phyloP scores from a whole-genome alignment of 2,888 invertebrate genomes.

The Rhagium mordax region DNA sequence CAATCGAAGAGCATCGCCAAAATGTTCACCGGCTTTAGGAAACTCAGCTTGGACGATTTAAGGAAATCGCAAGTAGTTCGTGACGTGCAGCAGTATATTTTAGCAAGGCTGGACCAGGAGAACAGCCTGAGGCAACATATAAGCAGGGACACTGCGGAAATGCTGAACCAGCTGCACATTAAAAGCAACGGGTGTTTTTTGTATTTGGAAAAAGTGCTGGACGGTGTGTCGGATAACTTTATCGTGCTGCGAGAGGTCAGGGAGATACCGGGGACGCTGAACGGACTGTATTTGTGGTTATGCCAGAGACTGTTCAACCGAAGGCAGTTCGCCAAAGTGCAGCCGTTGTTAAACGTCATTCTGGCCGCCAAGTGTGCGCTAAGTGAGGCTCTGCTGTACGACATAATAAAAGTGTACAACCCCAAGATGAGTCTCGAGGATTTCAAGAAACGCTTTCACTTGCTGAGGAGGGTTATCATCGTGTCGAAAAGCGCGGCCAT shows the following conservation, averaged over 20 bases:
- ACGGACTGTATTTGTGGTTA: constrained; percentile 95
- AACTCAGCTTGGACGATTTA: constrained; percentile 92
- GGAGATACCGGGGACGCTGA: constrained; percentile 95
- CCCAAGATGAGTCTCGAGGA: constrained; percentile 85
- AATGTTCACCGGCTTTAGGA: constrained; percentile 90
- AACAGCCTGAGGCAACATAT: constrained; percentile 91
- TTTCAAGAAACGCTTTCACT: constrained; percentile 83
- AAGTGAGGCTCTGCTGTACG: constrained; percentile 85
- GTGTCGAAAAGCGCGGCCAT: constrained; percentile 76
- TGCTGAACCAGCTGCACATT: constrained; percentile 94
- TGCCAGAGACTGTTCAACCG: constrained; percentile 94
- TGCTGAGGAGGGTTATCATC: constrained; percentile 77
- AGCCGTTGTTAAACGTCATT: constrained; percentile 88
- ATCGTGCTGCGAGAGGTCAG: constrained; percentile 92
- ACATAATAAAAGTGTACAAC: constrained; percentile 86
- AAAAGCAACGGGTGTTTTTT: constrained; percentile 96
- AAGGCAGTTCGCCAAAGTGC: constrained; percentile 89
- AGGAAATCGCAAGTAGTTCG: constrained; percentile 91
- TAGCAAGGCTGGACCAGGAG: constrained; percentile 91
- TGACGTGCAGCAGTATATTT: constrained; percentile 96
- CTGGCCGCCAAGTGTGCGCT: constrained; percentile 90
- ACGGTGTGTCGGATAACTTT: constrained; percentile 94
- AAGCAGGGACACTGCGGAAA: constrained; percentile 93
- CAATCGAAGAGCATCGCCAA: constrained; percentile 87
- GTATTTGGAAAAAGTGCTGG: constrained; percentile 89